Conservation (phyloP, 92 coral and sea anemone genomes). For the Scolanthus callimorphus region DNA sequence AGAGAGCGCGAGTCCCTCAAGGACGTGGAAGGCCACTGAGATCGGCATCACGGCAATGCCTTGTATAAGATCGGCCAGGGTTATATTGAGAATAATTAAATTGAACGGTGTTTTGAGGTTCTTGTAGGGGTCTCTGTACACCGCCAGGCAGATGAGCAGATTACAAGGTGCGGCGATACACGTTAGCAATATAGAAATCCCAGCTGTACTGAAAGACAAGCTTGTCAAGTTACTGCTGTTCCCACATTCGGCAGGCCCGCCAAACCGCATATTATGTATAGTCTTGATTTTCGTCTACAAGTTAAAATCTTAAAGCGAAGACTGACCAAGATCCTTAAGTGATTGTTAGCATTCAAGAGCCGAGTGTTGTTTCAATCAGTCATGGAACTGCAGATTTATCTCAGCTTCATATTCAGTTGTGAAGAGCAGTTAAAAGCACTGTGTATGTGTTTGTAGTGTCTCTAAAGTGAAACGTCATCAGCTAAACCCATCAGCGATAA, state of each 20-base stretch:
- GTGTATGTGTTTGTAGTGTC: no score
- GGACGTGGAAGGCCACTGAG: slow-evolving; percentile 56
- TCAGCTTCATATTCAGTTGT: no score
- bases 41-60: slow-evolving; percentile 61
- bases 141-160: slow-evolving; percentile 61
- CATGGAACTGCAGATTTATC: no score
- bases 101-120: slow-evolving; percentile 76
- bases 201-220: slow-evolving; percentile 56
- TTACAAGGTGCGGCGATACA: slow-evolving; percentile 61
- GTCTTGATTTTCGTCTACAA: no score
- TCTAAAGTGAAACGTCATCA: no score
- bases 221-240: slow-evolving; percentile 37
- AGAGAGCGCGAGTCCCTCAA: slow-evolving; percentile 50
- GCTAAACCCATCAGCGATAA: no score
- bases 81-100: slow-evolving; percentile 60
- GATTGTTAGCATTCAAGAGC: no score
- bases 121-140: slow-evolving; percentile 67
- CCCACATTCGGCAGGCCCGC: slow-evolving; percentile 51
- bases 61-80: slow-evolving; percentile 66
- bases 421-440: no score
- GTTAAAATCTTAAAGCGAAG: no score
- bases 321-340: no score
- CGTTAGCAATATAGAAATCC: slow-evolving; percentile 46
- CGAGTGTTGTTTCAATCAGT: no score
- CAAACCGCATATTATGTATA: slow-evolving; percentile 76